phyloP scores from a whole-genome alignment of 2,888 invertebrate species.

The Timema cristinae region DNA sequence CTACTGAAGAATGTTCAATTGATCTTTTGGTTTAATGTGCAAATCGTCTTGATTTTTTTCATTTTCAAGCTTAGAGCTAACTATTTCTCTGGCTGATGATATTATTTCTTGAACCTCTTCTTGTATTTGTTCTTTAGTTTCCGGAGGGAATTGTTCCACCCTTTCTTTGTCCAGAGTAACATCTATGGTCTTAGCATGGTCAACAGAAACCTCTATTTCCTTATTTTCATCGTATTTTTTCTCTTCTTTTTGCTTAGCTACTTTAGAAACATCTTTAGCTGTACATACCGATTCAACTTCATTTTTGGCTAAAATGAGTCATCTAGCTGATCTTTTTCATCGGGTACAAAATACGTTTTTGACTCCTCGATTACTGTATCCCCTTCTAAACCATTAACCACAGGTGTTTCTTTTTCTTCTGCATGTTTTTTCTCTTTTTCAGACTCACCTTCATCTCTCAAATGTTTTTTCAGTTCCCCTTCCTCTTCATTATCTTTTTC shows the following conservation, averaged over 20 bases:
- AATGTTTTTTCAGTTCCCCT: constrained; percentile 34
- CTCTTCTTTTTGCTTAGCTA: constrained; percentile 39
- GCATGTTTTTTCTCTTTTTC: constrained; percentile 34
- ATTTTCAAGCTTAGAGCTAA: constrained; percentile 44
- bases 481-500: constrained; percentile 56
- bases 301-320: too few relatives aligned
- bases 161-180: constrained; percentile 21
- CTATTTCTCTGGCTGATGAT: constrained; percentile 50
- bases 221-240: constrained; percentile 28
- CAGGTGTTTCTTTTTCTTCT: constrained; percentile 18
- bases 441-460: constrained; percentile 34
- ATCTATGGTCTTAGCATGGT: constrained; percentile 19
- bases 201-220: constrained; percentile 19
- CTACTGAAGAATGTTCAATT: constrained; percentile 34
- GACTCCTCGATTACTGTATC: too few relatives aligned
- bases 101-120: constrained; percentile 54
- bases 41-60: constrained; percentile 25
- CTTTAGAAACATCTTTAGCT: too few relatives aligned
- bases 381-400: constrained; percentile 25
- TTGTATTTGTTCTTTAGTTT: constrained; percentile 47
- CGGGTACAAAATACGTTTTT: too few relatives aligned
- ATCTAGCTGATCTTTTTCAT: too few relatives aligned
- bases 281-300: too few relatives aligned
- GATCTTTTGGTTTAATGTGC: constrained; percentile 66
- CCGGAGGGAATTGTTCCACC: too few relatives aligned